Conservation (phyloP, 1,140 invertebrate species). For the Drosophila takahashii region DNA sequence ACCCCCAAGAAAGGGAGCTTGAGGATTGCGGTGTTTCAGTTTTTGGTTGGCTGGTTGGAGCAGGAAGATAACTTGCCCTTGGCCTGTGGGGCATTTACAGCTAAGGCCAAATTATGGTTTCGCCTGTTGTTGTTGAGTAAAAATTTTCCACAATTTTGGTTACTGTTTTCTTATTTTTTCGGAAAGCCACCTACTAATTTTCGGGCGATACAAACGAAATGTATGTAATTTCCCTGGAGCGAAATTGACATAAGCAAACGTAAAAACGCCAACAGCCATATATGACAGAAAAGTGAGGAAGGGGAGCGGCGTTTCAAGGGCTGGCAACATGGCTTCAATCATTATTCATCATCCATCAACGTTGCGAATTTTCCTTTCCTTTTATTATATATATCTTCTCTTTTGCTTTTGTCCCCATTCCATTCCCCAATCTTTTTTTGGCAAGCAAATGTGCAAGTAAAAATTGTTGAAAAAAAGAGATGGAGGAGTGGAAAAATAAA, state of each 20-base stretch:
- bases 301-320: conserved; percentile 18
- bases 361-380: conserved; percentile 67
- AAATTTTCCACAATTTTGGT: conserved; percentile 33
- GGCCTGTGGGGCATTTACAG: conserved; percentile 63
- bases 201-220: conserved; percentile 73
- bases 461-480: conserved; percentile 45
- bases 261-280: conserved; percentile 79
- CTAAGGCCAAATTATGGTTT: conserved; percentile 69
- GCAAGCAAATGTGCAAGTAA: conserved; percentile 75
- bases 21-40: conserved; percentile 26
- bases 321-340: conserved; percentile 77
- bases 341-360: conserved; percentile 83
- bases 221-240: conserved; percentile 81
- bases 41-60: background rate
- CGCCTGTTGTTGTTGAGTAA: conserved; percentile 29
- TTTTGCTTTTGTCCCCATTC: conserved; percentile 1
- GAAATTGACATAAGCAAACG: conserved; percentile 80
- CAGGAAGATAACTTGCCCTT: conserved; percentile 22
- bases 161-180: conserved; percentile 25
- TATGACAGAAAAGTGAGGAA: conserved; percentile 64
- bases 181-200: conserved; percentile 71
- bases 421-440: conserved; percentile 41
- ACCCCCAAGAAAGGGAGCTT: conserved; percentile 4
- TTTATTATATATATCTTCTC: conserved; percentile 53
- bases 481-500: conserved; percentile 56